phyloP scores from a whole-genome alignment of 2,113 vertebrate species.

The Gallinago paraguaiae region DNA sequence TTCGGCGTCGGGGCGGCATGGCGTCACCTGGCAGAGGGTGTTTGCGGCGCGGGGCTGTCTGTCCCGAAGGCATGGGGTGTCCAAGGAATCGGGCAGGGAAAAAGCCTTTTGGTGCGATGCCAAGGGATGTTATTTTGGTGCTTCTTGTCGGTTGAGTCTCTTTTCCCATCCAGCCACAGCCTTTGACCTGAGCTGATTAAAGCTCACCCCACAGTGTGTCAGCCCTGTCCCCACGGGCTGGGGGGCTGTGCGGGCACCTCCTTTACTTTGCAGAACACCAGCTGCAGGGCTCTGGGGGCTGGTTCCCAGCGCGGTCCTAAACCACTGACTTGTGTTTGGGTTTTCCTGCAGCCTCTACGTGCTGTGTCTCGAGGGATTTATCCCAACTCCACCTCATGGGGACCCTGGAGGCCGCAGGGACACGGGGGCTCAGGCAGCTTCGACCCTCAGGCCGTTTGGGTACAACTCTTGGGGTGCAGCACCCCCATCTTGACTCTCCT shows the following conservation, averaged over 20 bases:
- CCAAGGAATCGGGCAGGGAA: background rate
- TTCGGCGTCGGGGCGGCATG: background rate
- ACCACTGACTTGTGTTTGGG: background rate
- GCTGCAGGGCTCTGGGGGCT: background rate
- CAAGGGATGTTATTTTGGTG: background rate
- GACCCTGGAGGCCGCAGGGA: background rate
- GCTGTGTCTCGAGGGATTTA: background rate
- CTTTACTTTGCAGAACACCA: rapidly evolving
- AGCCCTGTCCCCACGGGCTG: rapidly evolving
- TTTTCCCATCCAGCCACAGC: background rate
- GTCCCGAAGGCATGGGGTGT: background rate
- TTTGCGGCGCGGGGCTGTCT: rapidly evolving
- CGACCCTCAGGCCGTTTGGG: background rate
- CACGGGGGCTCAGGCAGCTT: rapidly evolving
- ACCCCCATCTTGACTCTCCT: background rate
- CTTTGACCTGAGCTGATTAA: background rate
- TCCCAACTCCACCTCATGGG: rapidly evolving
- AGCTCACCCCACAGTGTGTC: rapidly evolving
- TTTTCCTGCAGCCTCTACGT: background rate
- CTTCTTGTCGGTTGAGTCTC: background rate
- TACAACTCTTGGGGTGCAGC: rapidly evolving
- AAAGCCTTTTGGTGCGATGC: background rate
- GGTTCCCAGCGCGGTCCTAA: background rate
- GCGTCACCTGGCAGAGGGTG: background rate
- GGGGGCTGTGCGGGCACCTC: background rate